phyloP scores from a whole-genome alignment of 2,113 vertebrate genomes.

The Grammomys dolichurus region DNA sequence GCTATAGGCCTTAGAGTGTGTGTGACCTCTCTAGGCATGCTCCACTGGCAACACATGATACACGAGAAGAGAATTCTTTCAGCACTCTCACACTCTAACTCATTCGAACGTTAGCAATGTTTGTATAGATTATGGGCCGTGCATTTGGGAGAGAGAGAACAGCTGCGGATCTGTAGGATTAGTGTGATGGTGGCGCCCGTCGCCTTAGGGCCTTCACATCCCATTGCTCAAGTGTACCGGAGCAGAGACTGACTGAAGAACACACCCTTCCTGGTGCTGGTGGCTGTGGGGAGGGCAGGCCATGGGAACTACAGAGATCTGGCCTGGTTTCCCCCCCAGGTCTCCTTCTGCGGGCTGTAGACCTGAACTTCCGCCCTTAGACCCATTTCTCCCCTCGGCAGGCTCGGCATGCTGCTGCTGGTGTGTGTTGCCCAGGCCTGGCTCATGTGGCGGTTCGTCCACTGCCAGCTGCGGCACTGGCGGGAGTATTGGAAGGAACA shows the following conservation, averaged over 20 bases:
- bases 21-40: neutral
- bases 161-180: neutral
- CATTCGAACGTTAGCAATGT: neutral
- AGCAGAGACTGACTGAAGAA: neutral
- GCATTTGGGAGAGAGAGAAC: neutral
- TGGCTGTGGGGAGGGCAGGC: neutral
- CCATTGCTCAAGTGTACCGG: neutral
- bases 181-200: rapidly evolving
- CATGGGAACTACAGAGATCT: neutral
- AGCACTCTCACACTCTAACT: neutral
- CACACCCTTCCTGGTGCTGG: neutral
- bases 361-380: neutral
- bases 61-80: neutral
- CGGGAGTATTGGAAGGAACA: conserved; percentile 95
- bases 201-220: neutral
- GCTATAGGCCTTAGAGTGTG: rapidly evolving
- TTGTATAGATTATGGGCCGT: neutral
- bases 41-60: neutral
- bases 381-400: conserved; percentile 68
- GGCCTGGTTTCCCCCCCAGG: neutral
- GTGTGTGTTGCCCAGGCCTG: conserved; percentile 96
- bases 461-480: conserved; percentile 97
- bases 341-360: neutral
- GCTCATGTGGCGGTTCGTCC: conserved; percentile 98
- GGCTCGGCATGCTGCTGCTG: conserved; percentile 94